Evolutionary conservation across 2,113 vertebrate genomes (phyloP), one percentile per base, ranked within the genome.

Genomic region (Antechinus stuartii): DNA sequence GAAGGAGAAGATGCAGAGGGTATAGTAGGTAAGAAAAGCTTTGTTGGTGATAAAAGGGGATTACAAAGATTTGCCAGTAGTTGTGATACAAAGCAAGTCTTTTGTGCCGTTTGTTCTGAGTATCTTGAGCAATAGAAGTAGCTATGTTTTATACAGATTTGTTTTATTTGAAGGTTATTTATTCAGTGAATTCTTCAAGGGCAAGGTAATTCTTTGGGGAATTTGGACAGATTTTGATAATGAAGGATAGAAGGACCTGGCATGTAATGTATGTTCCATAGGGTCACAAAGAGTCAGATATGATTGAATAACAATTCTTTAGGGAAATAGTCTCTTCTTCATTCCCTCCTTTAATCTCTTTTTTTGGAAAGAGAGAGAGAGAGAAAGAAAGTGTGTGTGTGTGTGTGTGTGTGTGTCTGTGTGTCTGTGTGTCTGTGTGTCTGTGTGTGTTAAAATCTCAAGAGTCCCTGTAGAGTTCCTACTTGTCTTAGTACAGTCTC

Each of bases 81-180:
- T 24, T 47, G 5, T 76, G 76, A 9, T 52, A 94, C 53, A 30
- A 54, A 92, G 46, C 4, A 27, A 47, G 53, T 14, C 47, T 90
- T 94, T 91, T n/a, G n/a, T 35, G 42, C 35, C 35, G 57, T 96
- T 53, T 92, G 0, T 23, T 93, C 94, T 89, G 26, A 92, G 95
- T 11, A 56, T 89, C 26, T 54, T 76, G 49, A 30, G 16, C 49
- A 27, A 35, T 68, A 10, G 46, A 50, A 55, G 91, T 91, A 76
- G 56, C 84, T 46, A 0, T 46, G 2, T 52, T 76, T 35, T n/a
- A 47, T 0, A 1, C 54, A 47, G 14, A 35, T 42, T 93, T 90
- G 27, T 54, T 92, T 95, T 93, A 90, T 50, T 26, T 30, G 19
- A 25, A 54, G 84, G 93, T 8, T 16, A 61, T 5, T 91, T 89